Evolutionary conservation across 2,888 invertebrate genomes (phyloP).

Genomic region (Agrenia bidenticulata): DNA sequence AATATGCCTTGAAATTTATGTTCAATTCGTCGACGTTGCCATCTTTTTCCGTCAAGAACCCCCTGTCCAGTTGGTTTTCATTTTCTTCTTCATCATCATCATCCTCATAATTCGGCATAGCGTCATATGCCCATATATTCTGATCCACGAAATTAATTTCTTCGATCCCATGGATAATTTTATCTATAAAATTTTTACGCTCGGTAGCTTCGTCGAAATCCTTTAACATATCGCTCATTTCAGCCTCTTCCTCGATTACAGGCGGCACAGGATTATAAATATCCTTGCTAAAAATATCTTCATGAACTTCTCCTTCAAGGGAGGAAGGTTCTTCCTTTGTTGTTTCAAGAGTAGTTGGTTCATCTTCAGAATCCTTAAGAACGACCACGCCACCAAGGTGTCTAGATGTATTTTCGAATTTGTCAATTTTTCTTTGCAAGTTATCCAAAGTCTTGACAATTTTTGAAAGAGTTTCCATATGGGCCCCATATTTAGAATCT

Average conservation of each 20-base stretch:
- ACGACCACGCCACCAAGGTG: slow-evolving; percentile 50
- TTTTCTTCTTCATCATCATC: neutral
- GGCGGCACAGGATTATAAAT: no score
- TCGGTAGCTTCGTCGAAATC: no score
- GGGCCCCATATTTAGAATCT: slow-evolving; percentile 26
- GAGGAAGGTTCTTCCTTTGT: neutral
- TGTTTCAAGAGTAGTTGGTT: neutral
- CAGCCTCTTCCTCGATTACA: slow-evolving; percentile 1
- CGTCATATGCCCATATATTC: neutral
- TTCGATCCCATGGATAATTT: slow-evolving; percentile 38
- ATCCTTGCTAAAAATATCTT: no score
- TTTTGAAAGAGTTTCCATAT: slow-evolving; percentile 44
- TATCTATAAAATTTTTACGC: no score
- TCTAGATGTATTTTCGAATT: slow-evolving; percentile 50
- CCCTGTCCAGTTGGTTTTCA: no score
- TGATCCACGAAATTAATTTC: neutral
- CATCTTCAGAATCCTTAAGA: slow-evolving; percentile 27
- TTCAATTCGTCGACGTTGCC: neutral
- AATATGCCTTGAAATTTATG: neutral
- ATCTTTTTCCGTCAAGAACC: neutral
- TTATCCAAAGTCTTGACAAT: slow-evolving; percentile 49
- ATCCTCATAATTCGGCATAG: neutral
- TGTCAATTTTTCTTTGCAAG: slow-evolving; percentile 48
- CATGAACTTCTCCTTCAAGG: no score
- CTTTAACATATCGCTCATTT: neutral